Percentiles rank a stretch among this genome's conserved stretches.
Conservation (phyloP, 2,797 vertebrate genomes). For the Pygocentrus nattereri region DNA sequence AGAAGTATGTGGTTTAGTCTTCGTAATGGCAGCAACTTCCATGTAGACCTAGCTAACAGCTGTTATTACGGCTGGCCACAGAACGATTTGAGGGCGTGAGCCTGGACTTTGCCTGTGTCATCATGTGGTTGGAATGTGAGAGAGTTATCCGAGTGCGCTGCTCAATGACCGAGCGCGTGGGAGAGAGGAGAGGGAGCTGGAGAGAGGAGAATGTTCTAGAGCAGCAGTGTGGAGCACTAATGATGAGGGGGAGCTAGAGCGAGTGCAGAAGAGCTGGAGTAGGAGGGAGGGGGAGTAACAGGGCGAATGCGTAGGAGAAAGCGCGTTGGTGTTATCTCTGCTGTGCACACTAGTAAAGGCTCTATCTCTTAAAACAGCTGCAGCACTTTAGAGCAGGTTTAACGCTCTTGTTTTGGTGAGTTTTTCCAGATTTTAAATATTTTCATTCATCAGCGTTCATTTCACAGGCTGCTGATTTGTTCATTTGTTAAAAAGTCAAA, state of each 20-base stretch:
- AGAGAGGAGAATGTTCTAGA: slow-evolving; percentile 43
- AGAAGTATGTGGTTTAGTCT: slow-evolving; percentile 5
- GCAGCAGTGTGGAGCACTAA: slow-evolving; percentile 22
- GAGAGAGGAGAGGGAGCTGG: slow-evolving; percentile 5
- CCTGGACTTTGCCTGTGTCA: slow-evolving; percentile 46
- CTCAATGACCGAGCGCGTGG: slow-evolving; percentile 14
- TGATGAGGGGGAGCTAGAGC: not conserved
- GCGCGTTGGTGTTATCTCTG: slow-evolving; percentile 68
- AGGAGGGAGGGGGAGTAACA: slow-evolving; percentile 42
- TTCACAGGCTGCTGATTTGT: not conserved
- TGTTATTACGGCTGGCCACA: slow-evolving; percentile 22
- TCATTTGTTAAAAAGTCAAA: not conserved
- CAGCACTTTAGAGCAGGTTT: slow-evolving; percentile 13
- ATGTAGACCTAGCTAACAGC: slow-evolving; percentile 3
- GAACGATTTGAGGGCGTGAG: slow-evolving; percentile 21
- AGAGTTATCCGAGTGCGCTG: slow-evolving; percentile 15
- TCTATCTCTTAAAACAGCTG: slow-evolving; percentile 66
- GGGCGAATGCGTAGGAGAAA: slow-evolving; percentile 37
- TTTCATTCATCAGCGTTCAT: not conserved
- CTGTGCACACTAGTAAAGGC: slow-evolving; percentile 38
- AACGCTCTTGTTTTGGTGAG: slow-evolving; percentile 26
- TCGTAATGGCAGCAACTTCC: slow-evolving; percentile 5
- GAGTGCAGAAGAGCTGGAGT: slow-evolving; percentile 8
- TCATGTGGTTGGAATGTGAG: slow-evolving; percentile 48
- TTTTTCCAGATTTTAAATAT: not conserved